A percentile compares a stretch with the other conserved stretches of the same genome.
Evolutionary conservation across 2,797 vertebrate species (phyloP).

Genomic region (Stomatorhinus walkeri): DNA sequence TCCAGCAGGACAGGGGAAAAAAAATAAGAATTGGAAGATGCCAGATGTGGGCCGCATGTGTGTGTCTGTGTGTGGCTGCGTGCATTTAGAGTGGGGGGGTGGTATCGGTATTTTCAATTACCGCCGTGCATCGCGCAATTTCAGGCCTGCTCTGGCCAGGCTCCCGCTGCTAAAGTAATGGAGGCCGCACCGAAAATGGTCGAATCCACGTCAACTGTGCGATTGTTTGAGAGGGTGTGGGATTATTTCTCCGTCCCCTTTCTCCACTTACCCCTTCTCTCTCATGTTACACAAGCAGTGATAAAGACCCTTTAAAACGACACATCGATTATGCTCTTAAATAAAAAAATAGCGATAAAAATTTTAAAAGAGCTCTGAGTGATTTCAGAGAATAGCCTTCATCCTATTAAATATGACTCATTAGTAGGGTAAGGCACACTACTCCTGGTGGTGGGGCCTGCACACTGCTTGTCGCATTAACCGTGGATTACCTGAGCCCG

Average conservation of each 20-base stretch:
- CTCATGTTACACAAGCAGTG: constrained; percentile 50
- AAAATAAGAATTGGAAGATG: background rate
- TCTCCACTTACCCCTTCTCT: constrained; percentile 40
- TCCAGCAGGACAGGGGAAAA: constrained; percentile 35
- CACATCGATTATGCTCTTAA: background rate
- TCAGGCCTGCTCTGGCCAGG: constrained; percentile 57
- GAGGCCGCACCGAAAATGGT: constrained; percentile 52
- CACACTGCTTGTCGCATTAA: background rate
- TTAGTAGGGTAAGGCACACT: background rate
- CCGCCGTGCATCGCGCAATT: constrained; percentile 61
- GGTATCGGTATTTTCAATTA: constrained; percentile 66
- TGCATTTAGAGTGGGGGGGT: constrained; percentile 30
- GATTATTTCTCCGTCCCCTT: constrained; percentile 7
- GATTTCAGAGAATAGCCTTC: background rate
- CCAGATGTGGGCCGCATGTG: background rate
- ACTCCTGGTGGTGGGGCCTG: background rate
- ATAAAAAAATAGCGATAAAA: background rate
- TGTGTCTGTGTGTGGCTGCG: background rate
- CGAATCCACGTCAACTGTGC: constrained; percentile 35
- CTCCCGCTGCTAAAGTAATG: constrained; percentile 62
- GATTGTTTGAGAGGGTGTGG: constrained; percentile 49
- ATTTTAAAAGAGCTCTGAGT: background rate
- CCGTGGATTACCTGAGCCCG: background rate
- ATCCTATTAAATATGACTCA: background rate
- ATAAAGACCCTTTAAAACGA: background rate